Evolutionary conservation across 2,888 invertebrate genomes (phyloP), one percentile per base, ranked within the genome.

Genomic region (Ectemnius cavifrons): DNA sequence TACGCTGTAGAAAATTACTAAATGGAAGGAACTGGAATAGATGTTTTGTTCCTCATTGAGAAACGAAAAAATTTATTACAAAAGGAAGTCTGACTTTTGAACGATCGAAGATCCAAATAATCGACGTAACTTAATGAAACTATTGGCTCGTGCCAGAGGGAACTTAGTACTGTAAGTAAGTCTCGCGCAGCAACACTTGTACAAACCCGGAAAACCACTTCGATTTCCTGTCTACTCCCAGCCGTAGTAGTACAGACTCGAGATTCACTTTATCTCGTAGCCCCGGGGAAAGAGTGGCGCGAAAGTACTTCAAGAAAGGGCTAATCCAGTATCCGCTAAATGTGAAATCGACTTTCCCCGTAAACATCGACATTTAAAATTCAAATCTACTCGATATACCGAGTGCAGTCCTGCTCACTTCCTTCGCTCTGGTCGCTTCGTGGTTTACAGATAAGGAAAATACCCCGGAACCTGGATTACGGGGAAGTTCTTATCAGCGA

Each of bases 281-380:
- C 8, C 16, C 14, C n/a, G 45, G 27, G 47, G 49, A 62, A 67
- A 72, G 70, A 47, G 68, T 59, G 60, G 58, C 37, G 37, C 8
- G 63, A 52, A 74, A 75, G 64, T 63, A 73, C 75, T 62, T 69
- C 63, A 72, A 71, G 75, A 69, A 81, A 79, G 77, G 73, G 80
- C 75, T 85, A 86, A 86, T 86, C 81, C 77, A 60, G 69, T 81
- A 77, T 79, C 75, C 71, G 78, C 83, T 83, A 79, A 84, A 82
- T 79, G 79, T 75, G 75, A 80, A 81, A 80, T 79, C 74, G 81
- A 69, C 70, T 76, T 57, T 62, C 23, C 75, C 47, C 75, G 84
- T 84, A 82, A 84, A 86, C 80, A 77, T 80, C 71, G 81, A 76
- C 69, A 86, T 86, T 86, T 86, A 78, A 87, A 86, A 84, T 86